phyloP scores from a whole-genome alignment of 2,113 vertebrate genomes.

The Ciconia stormi region DNA sequence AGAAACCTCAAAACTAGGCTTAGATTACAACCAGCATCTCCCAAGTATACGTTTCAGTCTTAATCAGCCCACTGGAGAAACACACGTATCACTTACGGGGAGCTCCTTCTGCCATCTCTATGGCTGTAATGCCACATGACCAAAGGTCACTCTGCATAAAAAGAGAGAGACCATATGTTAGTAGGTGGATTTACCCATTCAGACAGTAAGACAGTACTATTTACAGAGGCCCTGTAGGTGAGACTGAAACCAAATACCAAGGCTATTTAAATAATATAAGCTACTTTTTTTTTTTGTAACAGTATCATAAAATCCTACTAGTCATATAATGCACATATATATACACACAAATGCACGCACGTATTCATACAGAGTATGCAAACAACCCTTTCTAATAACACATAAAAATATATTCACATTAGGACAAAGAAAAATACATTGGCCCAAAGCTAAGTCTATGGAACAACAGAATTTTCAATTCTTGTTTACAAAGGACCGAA shows the following conservation, averaged over 20 bases:
- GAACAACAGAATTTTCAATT: neutral
- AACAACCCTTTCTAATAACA: neutral
- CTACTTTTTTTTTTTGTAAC: neutral
- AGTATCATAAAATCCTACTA: neutral
- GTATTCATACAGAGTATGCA: neutral
- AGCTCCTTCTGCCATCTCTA: slow-evolving; percentile 98
- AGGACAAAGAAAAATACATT: neutral
- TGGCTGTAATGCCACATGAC: slow-evolving; percentile 98
- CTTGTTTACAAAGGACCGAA: neutral
- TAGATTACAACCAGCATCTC: slow-evolving; percentile 15
- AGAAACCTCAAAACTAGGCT: slow-evolving; percentile 29
- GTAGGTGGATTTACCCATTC: slow-evolving; percentile 30
- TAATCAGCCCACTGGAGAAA: slow-evolving; percentile 2
- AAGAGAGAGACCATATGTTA: slow-evolving; percentile 59
- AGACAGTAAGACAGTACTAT: neutral
- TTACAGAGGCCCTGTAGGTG: slow-evolving; percentile 36
- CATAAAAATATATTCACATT: neutral
- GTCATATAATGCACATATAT: neutral
- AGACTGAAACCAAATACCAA: neutral
- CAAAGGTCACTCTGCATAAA: slow-evolving; percentile 93
- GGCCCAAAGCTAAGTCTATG: neutral
- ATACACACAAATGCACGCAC: accelerated
- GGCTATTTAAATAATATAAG: neutral
- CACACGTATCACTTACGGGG: slow-evolving; percentile 86
- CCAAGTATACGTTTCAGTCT: neutral